Evolutionary conservation across 2,888 invertebrate genomes (phyloP).

Genomic region (Dasypolia templi): DNA sequence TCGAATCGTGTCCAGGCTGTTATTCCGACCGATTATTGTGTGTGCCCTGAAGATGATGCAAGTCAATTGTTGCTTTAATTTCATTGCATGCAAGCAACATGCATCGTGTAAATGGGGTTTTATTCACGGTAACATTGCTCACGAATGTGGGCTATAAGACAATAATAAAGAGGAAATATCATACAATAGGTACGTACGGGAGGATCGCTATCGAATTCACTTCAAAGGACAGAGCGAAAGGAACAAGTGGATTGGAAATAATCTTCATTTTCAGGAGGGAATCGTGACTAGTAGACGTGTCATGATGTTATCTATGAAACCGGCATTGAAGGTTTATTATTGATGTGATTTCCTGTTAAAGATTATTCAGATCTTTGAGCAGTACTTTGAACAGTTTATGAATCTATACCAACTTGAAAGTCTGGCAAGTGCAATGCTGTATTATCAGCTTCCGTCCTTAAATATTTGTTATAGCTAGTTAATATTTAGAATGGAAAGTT

Average conservation of each 20-base stretch:
- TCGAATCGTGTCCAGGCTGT: not conserved
- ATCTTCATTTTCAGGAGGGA: constrained; percentile 73
- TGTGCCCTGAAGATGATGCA: not conserved
- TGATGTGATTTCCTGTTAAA: constrained; percentile 8
- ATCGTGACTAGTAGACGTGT: constrained; percentile 61
- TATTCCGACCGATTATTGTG: too few species aligned
- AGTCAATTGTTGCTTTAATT: not conserved
- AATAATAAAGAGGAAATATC: constrained; percentile 69
- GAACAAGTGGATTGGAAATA: constrained; percentile 78
- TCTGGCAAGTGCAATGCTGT: not conserved
- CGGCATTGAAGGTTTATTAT: constrained; percentile 23
- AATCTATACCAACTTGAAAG: not conserved
- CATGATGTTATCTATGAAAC: constrained; percentile 49
- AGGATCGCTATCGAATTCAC: constrained; percentile 67
- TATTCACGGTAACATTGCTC: constrained; percentile 4
- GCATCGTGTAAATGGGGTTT: not conserved
- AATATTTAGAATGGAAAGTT: not conserved
- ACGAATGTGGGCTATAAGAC: constrained; percentile 29
- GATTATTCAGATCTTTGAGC: not conserved
- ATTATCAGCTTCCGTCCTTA: too few species aligned
- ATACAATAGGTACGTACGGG: constrained; percentile 62
- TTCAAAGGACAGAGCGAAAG: constrained; percentile 72
- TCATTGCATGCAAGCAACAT: not conserved
- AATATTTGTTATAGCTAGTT: not conserved
- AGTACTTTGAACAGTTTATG: not conserved